Percentiles rank a stretch among this genome's conserved stretches.
These are phyloP conservation scores for Drosophila diplacantha DNA, from an alignment of 2,888 invertebrate species.

Conservation along the genomic window DNA sequence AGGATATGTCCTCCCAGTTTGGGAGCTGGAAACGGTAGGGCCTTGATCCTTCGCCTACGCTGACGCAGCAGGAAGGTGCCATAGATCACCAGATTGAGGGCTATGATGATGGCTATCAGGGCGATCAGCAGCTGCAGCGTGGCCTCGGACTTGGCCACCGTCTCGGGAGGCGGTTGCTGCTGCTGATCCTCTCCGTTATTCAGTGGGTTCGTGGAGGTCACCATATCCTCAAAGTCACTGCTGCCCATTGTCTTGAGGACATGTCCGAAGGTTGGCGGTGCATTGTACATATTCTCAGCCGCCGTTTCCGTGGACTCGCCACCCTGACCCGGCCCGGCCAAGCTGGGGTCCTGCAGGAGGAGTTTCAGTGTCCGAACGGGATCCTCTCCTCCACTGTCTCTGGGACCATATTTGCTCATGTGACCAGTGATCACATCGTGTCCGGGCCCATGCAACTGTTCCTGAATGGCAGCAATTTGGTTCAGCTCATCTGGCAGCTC, in stretches of 20 bases:
- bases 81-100: constrained; percentile 82
- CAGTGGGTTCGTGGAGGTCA: constrained; percentile 20
- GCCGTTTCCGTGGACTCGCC: constrained; percentile 56
- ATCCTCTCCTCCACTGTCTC: constrained; percentile 75
- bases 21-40: constrained; percentile 57
- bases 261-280: constrained; percentile 76
- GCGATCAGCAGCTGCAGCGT: constrained; percentile 82
- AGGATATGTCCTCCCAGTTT: constrained; percentile 75
- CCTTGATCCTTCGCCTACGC: constrained; percentile 67
- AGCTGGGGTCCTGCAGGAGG: constrained; percentile 72
- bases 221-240: constrained; percentile 31
- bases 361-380: constrained; percentile 75
- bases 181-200: constrained; percentile 9
- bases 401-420: constrained; percentile 76
- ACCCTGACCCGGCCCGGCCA: constrained; percentile 36
- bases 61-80: constrained; percentile 75
- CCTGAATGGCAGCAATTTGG: constrained; percentile 76
- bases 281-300: constrained; percentile 77
- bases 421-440: constrained; percentile 76
- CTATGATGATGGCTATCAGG: constrained; percentile 84
- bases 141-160: constrained; percentile 80
- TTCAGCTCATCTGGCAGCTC: constrained; percentile 86
- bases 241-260: constrained; percentile 48
- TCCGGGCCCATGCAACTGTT: constrained; percentile 64
- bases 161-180: constrained; percentile 38